Evolutionary conservation across 2,888 invertebrate genomes (phyloP), one percentile per base, ranked within the genome.

Genomic region (Odontocolon sp.): DNA sequence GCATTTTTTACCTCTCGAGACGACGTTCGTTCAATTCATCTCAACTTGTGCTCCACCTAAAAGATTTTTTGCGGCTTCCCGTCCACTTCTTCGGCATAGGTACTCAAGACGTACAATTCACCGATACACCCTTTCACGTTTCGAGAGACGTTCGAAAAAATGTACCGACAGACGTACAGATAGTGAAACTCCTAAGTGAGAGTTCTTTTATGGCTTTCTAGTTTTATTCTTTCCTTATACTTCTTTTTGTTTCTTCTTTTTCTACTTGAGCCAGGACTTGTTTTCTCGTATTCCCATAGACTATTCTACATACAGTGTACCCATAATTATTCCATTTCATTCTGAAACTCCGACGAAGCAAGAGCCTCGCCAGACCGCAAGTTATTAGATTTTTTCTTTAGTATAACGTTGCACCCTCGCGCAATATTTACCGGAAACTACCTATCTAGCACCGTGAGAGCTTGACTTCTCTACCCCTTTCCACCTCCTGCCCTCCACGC

Each of bases 301-400:
- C 4, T 52, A 50, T 31, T 57, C 21, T 16, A 38, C 4, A 26
- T 23, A 21, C 33, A 47, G 36, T 40, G 9, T 31, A 18, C 9
- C 11, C 50, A 57, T 56, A 72, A 77, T 67, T 63, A 72, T 77
- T 72, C 50, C 71, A 68, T 68, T 72, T 63, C 63, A 63, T 68
- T 63, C 63, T 36, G 57, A 21, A 72, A 71, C 54, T 40, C 14
- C 38, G 18, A 38, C 56, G n/a, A 45, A 40, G 50, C 33, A 54
- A 59, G 36, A 66, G 47, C 14, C 72, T 50, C 38, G 64, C 14
- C 31, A 61, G 68, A 68, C 14, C 26, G 54, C 56, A 23, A 56
- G 71, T 77, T 77, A 72, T 77, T 57, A 67, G 63, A 72, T 61
- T 57, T 71, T 31, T 77, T 64, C 67, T 77, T 54, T 26, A 16